Evolutionary conservation across 2,888 invertebrate genomes (phyloP).

Genomic region (Adineta ricciae): DNA sequence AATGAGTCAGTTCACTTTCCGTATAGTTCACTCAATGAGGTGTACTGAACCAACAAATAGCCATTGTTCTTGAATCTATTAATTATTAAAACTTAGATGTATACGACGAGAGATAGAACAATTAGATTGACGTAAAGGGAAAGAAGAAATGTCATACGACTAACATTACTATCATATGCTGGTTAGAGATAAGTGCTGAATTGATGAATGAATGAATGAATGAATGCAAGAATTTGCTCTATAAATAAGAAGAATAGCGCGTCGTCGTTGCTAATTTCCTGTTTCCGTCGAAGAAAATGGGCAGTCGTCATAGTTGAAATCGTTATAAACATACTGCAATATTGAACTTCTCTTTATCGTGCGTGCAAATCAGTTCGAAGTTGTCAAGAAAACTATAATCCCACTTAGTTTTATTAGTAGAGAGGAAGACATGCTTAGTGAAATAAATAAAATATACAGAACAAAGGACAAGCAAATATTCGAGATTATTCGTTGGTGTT

Average conservation of each 20-base stretch:
- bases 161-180: background rate
- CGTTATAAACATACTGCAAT: background rate
- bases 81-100: background rate
- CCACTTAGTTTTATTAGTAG: background rate
- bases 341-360: background rate
- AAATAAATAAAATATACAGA: background rate
- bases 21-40: background rate
- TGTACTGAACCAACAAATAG: background rate
- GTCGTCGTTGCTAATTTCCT: background rate
- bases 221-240: background rate
- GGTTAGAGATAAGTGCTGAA: background rate
- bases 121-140: background rate
- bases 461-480: background rate
- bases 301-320: background rate
- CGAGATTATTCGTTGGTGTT: conserved; percentile 36
- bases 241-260: background rate
- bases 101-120: too few species aligned
- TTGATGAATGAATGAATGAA: background rate
- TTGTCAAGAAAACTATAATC: background rate
- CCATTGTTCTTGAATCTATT: background rate
- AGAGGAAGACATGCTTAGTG: background rate
- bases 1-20: background rate
- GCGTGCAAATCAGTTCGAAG: background rate
- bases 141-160: background rate
- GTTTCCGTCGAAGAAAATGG: background rate